These are phyloP conservation scores for Halcyon leucocephala DNA, from an alignment of 2,797 vertebrate genomes.

Conservation along the genomic window DNA sequence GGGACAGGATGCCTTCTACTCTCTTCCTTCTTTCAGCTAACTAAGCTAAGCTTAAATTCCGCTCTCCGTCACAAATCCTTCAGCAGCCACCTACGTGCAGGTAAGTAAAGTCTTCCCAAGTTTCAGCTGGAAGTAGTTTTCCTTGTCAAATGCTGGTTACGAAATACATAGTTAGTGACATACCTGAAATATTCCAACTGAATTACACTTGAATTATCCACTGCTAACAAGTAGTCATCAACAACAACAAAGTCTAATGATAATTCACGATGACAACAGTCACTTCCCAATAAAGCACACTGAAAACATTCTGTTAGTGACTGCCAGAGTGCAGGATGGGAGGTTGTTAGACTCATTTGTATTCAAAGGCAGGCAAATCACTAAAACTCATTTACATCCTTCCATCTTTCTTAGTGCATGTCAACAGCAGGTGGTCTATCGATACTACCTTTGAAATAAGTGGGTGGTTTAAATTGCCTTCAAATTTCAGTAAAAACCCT, in stretches of 20 bases:
- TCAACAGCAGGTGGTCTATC: constrained; percentile 89
- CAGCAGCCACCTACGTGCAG: background rate
- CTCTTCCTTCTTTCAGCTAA: background rate
- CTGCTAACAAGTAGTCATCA: constrained; percentile 54
- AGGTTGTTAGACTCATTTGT: constrained; percentile 87
- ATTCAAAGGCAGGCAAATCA: constrained; percentile 89
- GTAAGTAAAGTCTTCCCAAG: background rate
- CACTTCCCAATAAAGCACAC: constrained; percentile 51
- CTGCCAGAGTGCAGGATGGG: constrained; percentile 74
- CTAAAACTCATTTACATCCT: constrained; percentile 92
- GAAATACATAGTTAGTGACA: constrained; percentile 35
- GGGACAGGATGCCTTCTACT: background rate
- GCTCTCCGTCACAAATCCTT: background rate
- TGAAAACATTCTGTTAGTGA: constrained; percentile 67
- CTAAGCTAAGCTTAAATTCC: background rate
- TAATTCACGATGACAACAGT: constrained; percentile 63
- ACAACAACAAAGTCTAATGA: constrained; percentile 49
- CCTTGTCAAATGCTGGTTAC: constrained; percentile 14
- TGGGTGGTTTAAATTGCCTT: constrained; percentile 85
- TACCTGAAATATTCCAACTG: constrained; percentile 30
- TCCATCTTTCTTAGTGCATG: constrained; percentile 84
- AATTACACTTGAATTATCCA: constrained; percentile 61
- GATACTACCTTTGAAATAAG: constrained; percentile 88
- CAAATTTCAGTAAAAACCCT: constrained; percentile 72
- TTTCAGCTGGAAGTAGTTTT: constrained; percentile 31